Evolutionary conservation across 2,888 invertebrate species (phyloP), one percentile per base, ranked within the genome.

Genomic region (Napeogenes inachia): DNA sequence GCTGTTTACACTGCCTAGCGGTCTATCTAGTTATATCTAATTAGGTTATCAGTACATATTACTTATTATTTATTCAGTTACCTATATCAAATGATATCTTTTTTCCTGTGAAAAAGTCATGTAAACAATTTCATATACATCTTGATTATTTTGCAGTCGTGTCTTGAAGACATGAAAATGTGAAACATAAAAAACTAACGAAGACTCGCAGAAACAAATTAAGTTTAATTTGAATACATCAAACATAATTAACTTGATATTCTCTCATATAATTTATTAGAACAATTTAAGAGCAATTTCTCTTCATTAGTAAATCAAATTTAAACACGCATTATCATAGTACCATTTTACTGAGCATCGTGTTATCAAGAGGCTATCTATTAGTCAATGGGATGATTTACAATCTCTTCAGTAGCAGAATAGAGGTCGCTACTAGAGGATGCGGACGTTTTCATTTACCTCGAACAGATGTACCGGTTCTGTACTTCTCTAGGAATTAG

Each of bases 361-460:
- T 47, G 32, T 21, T 33, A 60, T 56, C 47, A 38, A 21, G 47
- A 56, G 45, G 35, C 46, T 21, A 10, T 38, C 42, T 4, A 54
- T 54, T 21, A 21, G 54, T 54, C 59, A 32, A 45, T 76, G 74
- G 68, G 74, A 70, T 82, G 77, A 84, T 82, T 83, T 81, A 83
- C 80, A 74, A 54, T 59, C 57, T 62, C 60, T 32, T 64, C 79
- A 73, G 72, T 71, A 72, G 72, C 70, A 71, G 75, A 73, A 75
- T 75, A 73, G 75, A 78, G 80, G 83, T 81, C 82, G 81, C 75
- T 74, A 73, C 70, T 75, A 74, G 80, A 85, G 81, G 83, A 84
- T 84, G 82, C 80, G 78, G 77, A 77, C 77, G 75, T 82, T 83
- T 85, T 81, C 81, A 84, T 81, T 80, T 80, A 75, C 77, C 75